Conservation (phyloP, 2,113 vertebrate species). For the Elephantulus edwardii region DNA sequence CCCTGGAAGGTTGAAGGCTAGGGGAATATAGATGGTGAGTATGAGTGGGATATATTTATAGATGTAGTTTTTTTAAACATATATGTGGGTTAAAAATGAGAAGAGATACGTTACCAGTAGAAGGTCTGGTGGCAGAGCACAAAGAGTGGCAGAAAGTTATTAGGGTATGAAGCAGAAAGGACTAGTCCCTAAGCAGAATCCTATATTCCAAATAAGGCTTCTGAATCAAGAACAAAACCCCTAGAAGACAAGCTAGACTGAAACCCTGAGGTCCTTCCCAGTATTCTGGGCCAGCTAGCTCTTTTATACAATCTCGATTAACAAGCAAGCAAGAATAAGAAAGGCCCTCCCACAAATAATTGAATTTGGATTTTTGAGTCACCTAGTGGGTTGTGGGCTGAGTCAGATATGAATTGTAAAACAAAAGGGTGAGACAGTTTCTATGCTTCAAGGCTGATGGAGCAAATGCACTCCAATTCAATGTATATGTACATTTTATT, state of each 20-base stretch:
- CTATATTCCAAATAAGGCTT: too few relatives aligned
- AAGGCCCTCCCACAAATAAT: background rate
- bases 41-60: background rate
- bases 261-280: background rate
- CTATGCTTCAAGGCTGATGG: background rate
- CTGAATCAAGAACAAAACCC: background rate
- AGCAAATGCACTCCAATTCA: constrained; percentile 4
- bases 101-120: background rate
- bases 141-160: background rate
- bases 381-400: constrained; percentile 20
- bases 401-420: constrained; percentile 22
- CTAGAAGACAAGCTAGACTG: rapidly evolving
- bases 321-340: background rate
- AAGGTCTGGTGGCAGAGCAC: background rate
- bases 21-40: background rate
- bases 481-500: background rate
- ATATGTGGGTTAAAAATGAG: background rate
- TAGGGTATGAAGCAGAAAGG: background rate
- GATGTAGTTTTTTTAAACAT: background rate
- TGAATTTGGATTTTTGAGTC: background rate
- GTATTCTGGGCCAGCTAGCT: background rate
- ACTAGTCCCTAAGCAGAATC: background rate
- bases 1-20: background rate
- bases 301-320: background rate
- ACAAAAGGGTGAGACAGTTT: constrained; percentile 22